phyloP scores from a whole-genome alignment of 2,113 vertebrate genomes.

The Castor canadensis region DNA sequence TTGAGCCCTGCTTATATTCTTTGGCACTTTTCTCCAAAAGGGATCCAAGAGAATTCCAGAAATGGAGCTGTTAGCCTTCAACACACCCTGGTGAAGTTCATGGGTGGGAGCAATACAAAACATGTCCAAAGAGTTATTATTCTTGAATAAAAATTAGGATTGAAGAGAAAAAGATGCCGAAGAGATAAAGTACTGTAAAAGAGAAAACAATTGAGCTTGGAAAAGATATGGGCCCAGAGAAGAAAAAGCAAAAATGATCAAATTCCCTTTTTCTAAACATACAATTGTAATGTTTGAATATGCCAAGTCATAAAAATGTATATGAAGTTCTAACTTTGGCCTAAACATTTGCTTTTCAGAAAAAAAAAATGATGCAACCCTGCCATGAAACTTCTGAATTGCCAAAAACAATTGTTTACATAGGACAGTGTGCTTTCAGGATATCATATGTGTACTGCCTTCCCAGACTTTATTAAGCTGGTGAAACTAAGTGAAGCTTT shows the following conservation, averaged over 20 bases:
- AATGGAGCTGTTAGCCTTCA: conserved; percentile 63
- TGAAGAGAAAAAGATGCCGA: conserved; percentile 63
- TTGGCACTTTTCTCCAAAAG: conserved; percentile 53
- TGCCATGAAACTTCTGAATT: conserved; percentile 7
- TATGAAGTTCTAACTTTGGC: conserved; percentile 28
- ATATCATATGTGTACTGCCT: not conserved
- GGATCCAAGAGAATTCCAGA: conserved; percentile 68
- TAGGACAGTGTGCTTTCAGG: conserved; percentile 18
- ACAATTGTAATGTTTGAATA: not conserved
- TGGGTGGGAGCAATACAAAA: conserved; percentile 36
- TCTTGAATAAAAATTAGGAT: conserved; percentile 51
- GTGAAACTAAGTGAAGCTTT: conserved; percentile 4
- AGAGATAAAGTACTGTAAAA: conserved; percentile 14
- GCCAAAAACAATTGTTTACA: conserved; percentile 57
- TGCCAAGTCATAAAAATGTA: conserved; percentile 50
- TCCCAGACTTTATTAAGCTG: not conserved
- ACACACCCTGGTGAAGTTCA: conserved; percentile 31
- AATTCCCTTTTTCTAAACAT: conserved; percentile 46
- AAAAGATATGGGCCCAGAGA: conserved; percentile 38
- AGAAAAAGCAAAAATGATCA: conserved; percentile 42
- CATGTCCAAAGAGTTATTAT: conserved; percentile 48
- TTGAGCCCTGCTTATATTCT: conserved; percentile 41
- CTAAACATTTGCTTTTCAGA: conserved; percentile 57
- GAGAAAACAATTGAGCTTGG: not conserved
- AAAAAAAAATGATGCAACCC: not conserved